These are phyloP conservation scores for Sciurus vulgaris DNA, from an alignment of 2,797 vertebrate genomes.

Conservation along the genomic window DNA sequence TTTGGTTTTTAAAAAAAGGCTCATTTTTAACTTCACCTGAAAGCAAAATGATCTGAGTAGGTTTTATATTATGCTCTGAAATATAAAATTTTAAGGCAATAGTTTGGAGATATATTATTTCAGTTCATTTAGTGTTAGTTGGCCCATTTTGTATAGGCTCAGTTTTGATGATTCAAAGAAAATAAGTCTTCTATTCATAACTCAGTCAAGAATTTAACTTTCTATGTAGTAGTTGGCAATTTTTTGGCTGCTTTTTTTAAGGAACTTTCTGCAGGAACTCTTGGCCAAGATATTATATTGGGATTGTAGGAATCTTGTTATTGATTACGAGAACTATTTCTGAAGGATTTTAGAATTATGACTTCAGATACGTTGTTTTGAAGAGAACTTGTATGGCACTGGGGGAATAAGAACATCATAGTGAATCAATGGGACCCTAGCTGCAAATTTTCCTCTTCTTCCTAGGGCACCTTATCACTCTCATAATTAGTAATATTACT, in stretches of 20 bases:
- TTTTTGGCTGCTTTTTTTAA: neutral
- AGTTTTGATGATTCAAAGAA: neutral
- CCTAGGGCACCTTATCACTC: neutral
- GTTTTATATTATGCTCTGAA: neutral
- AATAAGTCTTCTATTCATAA: neutral
- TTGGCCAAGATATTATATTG: neutral
- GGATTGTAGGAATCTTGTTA: neutral
- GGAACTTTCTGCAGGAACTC: neutral
- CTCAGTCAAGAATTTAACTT: neutral
- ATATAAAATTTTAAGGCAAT: neutral
- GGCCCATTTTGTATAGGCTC: neutral
- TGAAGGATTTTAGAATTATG: neutral
- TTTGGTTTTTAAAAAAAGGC: neutral
- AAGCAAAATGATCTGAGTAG: neutral
- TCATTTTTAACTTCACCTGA: neutral
- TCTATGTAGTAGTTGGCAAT: neutral
- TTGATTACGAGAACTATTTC: neutral
- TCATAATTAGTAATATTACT: neutral
- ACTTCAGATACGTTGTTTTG: neutral
- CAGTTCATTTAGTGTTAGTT: neutral
- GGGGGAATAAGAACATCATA: neutral
- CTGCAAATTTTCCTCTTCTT: neutral
- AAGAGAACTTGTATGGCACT: neutral
- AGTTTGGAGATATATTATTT: slow-evolving; percentile 12
- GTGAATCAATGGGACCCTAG: neutral